Base-by-base conservation (phyloP, 2,113 vertebrate species). In the Rhinichthys klamathensis region DNA sequence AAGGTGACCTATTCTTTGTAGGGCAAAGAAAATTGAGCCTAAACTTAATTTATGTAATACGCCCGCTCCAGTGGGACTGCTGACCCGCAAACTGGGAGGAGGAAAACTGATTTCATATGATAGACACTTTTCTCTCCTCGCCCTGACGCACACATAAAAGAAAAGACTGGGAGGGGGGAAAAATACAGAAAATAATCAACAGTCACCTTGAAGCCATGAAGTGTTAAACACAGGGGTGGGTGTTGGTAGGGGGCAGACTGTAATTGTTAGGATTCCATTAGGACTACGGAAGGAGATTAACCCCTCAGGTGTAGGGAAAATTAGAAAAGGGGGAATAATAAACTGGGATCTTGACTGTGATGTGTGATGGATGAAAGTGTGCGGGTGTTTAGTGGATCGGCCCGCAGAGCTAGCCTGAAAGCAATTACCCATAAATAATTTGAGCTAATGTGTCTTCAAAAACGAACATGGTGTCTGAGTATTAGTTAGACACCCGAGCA, bases 41-140 rank as follows among this genome's bases (percentile, higher is more conserved):
- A 80, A 90, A 90, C 74, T 85, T 70, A 81, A 88, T 90, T 90
- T 87, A 49, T 85, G 74, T 86, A 67, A 81, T 79, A 51, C 41
- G 63, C 54, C 30, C 27, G 27, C 49, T 90, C 80, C 69, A 6
- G 51, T 61, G 80, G 77, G 87, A 83, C 32, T 54, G 67, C n/a
- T 51, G 86, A 80, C 78, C 72, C 70, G 67, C 41, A 41, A n/a
- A 35, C 56, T 67, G 16, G 41, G 32, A 58, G 30, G 63, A 41
- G 56, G 44, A 79, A 80, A 83, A 86, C 76, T 65, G 54, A 83
- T 80, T 83, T 81, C 38, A n/a, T 32, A 69, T 80, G 80, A 85
- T 85, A 75, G 32, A 56, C 76, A 79, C 72, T 77, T 86, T 76
- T 82, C 74, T 85, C 67, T 83, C 75, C 72, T 84, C 41, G 32